Conservation (phyloP, 1,140 invertebrate genomes). For the Drosophila ogumai region DNA sequence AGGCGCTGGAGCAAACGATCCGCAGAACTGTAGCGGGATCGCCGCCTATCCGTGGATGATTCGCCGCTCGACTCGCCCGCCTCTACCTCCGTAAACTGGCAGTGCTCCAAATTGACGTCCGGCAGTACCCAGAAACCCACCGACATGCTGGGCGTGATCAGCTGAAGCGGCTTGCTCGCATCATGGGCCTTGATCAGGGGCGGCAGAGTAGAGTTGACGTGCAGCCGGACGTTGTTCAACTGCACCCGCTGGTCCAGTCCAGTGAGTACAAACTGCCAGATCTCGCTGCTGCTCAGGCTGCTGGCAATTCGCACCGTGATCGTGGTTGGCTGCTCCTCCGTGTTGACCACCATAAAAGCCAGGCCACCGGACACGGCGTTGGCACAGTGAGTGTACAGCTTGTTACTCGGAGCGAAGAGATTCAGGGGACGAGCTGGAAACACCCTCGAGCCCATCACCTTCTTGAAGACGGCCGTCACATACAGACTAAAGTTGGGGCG, state of each 20-base stretch:
- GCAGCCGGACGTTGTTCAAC: constrained; percentile 65
- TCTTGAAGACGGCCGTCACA: constrained; percentile 76
- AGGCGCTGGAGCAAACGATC: constrained; percentile 74
- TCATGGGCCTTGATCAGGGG: constrained; percentile 65
- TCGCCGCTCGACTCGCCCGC: constrained; percentile 48
- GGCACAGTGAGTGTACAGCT: constrained; percentile 80
- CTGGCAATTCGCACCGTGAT: constrained; percentile 65
- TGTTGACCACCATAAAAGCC: constrained; percentile 81
- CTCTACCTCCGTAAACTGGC: constrained; percentile 75
- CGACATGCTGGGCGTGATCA: constrained; percentile 72
- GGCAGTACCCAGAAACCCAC: constrained; percentile 82
- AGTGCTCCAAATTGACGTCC: constrained; percentile 73
- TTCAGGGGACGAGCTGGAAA: constrained; percentile 73
- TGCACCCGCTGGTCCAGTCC: constrained; percentile 51
- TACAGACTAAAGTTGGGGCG: constrained; percentile 69
- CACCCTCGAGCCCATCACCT: constrained; percentile 80
- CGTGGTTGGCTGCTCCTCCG: constrained; percentile 60
- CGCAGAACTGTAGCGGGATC: constrained; percentile 62
- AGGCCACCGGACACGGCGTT: constrained; percentile 75
- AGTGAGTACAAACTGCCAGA: constrained; percentile 76
- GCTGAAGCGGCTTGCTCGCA: constrained; percentile 51
- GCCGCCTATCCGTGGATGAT: constrained; percentile 22
- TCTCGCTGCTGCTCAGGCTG: constrained; percentile 62
- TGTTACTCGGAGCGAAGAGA: constrained; percentile 63
- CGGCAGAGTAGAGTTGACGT: constrained; percentile 61